These are phyloP conservation scores for Ptycholaimellus sp. DNA, from an alignment of 2,888 invertebrate genomes.

Conservation along the genomic window DNA sequence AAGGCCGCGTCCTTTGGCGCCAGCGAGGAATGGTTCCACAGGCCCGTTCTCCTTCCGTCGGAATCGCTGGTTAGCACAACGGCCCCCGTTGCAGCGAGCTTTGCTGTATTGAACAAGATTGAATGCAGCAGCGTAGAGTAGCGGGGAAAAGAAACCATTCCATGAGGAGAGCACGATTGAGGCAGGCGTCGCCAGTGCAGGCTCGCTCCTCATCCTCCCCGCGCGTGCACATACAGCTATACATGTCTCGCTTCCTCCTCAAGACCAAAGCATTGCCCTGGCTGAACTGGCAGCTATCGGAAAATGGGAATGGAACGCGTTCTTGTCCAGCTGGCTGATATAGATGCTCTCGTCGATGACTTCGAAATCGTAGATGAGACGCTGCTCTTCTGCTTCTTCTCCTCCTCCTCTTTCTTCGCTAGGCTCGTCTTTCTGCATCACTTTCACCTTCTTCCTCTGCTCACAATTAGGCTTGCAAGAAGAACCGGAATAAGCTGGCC, in stretches of 20 bases:
- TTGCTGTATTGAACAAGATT: constrained; percentile 51
- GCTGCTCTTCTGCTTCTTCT: constrained; percentile 2
- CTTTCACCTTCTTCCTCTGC: neutral
- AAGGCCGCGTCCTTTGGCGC: constrained; percentile 81
- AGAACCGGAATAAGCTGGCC: no score
- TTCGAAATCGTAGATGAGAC: no score
- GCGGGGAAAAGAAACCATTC: no score
- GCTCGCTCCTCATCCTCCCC: no score
- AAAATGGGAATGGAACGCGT: no score
- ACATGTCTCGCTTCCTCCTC: neutral
- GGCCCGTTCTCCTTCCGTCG: constrained; percentile 49
- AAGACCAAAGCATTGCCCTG: neutral
- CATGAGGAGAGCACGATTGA: constrained; percentile 87
- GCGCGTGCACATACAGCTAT: no score
- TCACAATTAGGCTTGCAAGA: no score
- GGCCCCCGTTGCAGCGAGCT: constrained; percentile 58
- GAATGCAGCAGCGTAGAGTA: no score
- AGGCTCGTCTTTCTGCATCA: neutral
- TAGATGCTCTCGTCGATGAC: no score
- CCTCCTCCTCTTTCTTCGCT: constrained; percentile 2
- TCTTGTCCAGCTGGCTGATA: no score
- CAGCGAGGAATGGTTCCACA: constrained; percentile 51
- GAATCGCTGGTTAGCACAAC: constrained; percentile 79
- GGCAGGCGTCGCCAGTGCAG: constrained; percentile 84
- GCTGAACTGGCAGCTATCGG: no score